These are phyloP conservation scores for Zaprionus inermis DNA, from an alignment of 1,140 invertebrate species.

Conservation along the genomic window DNA sequence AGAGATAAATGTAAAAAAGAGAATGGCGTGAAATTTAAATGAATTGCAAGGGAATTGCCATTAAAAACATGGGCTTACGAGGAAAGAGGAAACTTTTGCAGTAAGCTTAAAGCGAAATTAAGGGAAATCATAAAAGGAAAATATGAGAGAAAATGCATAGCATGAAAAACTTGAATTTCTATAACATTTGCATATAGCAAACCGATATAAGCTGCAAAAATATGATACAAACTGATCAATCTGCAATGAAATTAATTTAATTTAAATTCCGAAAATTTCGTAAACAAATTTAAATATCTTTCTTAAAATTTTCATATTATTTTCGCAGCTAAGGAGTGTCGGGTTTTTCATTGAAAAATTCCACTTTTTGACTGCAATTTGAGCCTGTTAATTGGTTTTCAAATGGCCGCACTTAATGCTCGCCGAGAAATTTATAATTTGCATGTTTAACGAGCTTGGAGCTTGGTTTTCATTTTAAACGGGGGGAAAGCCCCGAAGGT, in stretches of 20 bases:
- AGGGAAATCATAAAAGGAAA: background rate
- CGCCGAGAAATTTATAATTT: background rate
- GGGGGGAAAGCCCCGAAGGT: background rate
- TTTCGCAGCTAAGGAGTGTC: background rate
- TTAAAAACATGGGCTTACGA: background rate
- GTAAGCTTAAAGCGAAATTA: background rate
- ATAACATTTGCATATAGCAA: too few species aligned
- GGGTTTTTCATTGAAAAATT: background rate
- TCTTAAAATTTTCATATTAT: background rate
- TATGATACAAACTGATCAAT: too few species aligned
- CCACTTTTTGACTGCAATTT: background rate
- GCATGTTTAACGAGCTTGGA: background rate
- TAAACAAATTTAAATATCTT: background rate
- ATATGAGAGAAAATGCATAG: background rate
- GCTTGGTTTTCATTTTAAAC: background rate
- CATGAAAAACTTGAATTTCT: too few species aligned
- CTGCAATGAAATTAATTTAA: background rate
- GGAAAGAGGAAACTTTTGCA: background rate
- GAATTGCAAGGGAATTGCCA: background rate
- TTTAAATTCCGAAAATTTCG: background rate
- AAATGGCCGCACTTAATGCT: background rate
- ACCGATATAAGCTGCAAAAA: too few species aligned
- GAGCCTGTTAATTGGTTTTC: background rate
- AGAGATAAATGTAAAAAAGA: conserved; percentile 2
- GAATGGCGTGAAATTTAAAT: conserved; percentile 1